Evolutionary conservation across 1,140 invertebrate genomes (phyloP), one percentile per base, ranked within the genome.

Genomic region (Polypedilum vanderplanki): DNA sequence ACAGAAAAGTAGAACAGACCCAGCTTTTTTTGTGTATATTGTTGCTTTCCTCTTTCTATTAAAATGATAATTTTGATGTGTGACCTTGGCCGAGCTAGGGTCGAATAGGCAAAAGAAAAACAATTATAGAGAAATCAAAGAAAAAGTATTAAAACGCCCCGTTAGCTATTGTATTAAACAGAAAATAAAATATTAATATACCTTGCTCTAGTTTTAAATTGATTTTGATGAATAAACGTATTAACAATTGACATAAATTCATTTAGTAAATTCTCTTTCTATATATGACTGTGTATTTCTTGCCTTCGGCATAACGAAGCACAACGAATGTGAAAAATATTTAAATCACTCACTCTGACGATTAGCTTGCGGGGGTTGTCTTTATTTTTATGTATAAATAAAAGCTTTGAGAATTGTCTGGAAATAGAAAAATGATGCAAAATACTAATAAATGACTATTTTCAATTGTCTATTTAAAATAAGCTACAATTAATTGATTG

Each of bases 221-320:
- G 46, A 57, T 57, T 57, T 57, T 57, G 46, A 57, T 57, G 46
- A 57, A 57, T 57, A 57, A 4, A 57, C 46, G n/a, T 46, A 46
- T 46, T 57, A 57, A 57, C 46, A 57, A 57, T 57, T 15, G 46
- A 57, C n/a, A n/a, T 57, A 57, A 57, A 57, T 57, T 57, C 46
- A 57, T 57, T 57, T 4, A 57, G n/a, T 12, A 15, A n/a, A 57
- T 57, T 57, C 46, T 57, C 46, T 57, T 15, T 3, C 3, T 57
- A 57, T 57, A 57, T 33, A 33, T 33, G 24, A 33, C 24, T 33
- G 24, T 57, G 46, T 57, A 12, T 33, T 57, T n/a, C 46, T 12
- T 57, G n/a, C 46, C 3, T 15, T n/a, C n/a, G n/a, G 46, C 46
- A n/a, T 3, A 57, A 57, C n/a, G 46, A 57, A 57, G 46, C 9